phyloP scores from a whole-genome alignment of 2,888 invertebrate species.

The Dione vanillae region DNA sequence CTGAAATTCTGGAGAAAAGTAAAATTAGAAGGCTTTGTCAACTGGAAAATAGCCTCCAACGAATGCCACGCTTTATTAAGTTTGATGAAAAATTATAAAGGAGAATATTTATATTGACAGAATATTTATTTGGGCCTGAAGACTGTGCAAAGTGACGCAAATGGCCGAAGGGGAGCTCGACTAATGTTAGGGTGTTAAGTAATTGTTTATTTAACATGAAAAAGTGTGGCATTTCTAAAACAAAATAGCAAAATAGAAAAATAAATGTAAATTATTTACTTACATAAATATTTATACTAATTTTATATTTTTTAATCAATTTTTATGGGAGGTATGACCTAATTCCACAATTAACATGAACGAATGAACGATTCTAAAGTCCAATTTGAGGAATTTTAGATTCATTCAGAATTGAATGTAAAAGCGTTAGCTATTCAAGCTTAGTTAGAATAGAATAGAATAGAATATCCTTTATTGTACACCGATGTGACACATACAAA shows the following conservation, averaged over 20 bases:
- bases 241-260: not conserved
- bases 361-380: too few relatives aligned
- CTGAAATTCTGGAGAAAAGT: not conserved
- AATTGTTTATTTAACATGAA: constrained; percentile 11
- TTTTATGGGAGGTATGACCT: not conserved
- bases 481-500: too few relatives aligned
- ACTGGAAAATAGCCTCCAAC: constrained; percentile 2
- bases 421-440: too few relatives aligned
- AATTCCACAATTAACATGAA: not conserved
- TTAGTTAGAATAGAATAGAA: too few relatives aligned
- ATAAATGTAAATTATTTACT: not conserved
- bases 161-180: constrained; percentile 10
- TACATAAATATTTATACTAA: too few relatives aligned
- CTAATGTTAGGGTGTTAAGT: constrained; percentile 10
- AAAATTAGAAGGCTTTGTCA: constrained; percentile 21
- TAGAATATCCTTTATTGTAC: too few relatives aligned
- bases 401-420: not conserved
- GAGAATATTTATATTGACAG: constrained; percentile 21
- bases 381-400: too few relatives aligned
- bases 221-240: not conserved
- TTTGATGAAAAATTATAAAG: constrained; percentile 15
- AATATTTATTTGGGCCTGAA: constrained; percentile 21
- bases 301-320: too few relatives aligned
- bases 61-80: constrained; percentile 23
- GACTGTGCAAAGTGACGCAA: constrained; percentile 18